A percentile compares a stretch with the other conserved stretches of the same genome.
Evolutionary conservation across 2,888 invertebrate genomes (phyloP).

Genomic region (Mimumesa dahlbomi): DNA sequence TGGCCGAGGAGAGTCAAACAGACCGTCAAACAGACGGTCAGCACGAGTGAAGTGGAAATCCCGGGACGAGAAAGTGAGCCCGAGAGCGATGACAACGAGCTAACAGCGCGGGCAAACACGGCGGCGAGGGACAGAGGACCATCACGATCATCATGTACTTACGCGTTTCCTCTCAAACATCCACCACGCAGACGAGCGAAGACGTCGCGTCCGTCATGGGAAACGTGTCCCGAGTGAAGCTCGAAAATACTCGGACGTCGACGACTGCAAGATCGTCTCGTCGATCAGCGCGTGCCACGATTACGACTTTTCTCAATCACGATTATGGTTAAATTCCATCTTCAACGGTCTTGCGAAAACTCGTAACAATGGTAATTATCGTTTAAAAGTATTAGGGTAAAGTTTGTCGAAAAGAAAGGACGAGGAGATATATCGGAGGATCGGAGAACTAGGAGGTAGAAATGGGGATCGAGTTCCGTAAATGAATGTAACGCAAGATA

Average conservation of each 20-base stretch:
- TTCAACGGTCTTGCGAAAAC: too few relatives aligned
- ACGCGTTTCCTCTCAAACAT: slow-evolving; percentile 79
- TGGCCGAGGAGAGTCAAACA: slow-evolving; percentile 58
- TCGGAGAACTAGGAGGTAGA: too few relatives aligned
- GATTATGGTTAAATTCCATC: too few relatives aligned
- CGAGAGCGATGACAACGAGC: slow-evolving; percentile 78
- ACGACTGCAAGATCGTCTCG: background rate
- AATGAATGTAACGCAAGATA: slow-evolving; percentile 33
- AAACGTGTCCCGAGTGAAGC: slow-evolving; percentile 47
- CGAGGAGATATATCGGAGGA: too few relatives aligned
- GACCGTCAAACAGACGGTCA: slow-evolving; percentile 73
- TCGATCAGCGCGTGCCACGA: slow-evolving; percentile 8
- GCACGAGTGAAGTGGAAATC: slow-evolving; percentile 67
- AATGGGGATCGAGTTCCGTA: too few relatives aligned
- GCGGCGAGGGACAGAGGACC: slow-evolving; percentile 75
- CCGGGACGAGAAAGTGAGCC: slow-evolving; percentile 76
- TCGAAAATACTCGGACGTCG: background rate
- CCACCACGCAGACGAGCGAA: slow-evolving; percentile 54
- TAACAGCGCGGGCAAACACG: slow-evolving; percentile 77
- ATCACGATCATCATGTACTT: slow-evolving; percentile 75
- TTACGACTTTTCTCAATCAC: background rate
- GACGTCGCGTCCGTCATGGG: slow-evolving; percentile 63
- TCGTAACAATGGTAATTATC: too few relatives aligned
- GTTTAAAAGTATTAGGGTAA: too few relatives aligned
- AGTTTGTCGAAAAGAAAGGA: too few relatives aligned